Base-by-base conservation (phyloP, 2,797 vertebrate species). In the Sarcoramphus papa region DNA sequence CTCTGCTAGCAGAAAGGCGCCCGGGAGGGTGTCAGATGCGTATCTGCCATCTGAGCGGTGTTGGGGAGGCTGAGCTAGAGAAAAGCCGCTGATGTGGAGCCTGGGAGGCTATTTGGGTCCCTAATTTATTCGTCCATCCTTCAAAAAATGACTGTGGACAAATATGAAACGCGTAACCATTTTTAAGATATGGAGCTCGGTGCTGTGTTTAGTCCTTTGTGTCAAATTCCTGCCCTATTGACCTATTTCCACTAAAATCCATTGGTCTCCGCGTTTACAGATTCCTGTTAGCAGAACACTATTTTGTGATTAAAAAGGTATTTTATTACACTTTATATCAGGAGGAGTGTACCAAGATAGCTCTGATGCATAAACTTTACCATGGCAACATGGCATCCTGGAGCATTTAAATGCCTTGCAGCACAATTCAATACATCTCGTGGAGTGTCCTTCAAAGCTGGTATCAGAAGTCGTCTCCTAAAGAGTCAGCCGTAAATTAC, bases 21-120 rank as follows among this genome's bases (percentile, higher is more conserved):
- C 17, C 21, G 0, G 2, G 41, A 31, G 17, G 28, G 68, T 19
- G 25, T 18, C 19, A 9, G 23, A 23, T 45, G 14, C 6, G 0
- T 56, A 41, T 47, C 33, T 88, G 74, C 64, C 59, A 27, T n/a
- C 23, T 14, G 16, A 89, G 69, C 2, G 2, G 17, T 59, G 40
- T 0, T 59, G 65, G 23, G 33, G 37, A 70, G 30, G 30, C 30
- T 75, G 82, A 92, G 47, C 20, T 62, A 14, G 10, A 88, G 50
- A 77, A 67, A 43, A 90, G 10, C 25, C 67, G 82, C 88, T 70
- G 35, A 45, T 74, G 24, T 17, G 33, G 54, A 81, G 48, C 35
- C 45, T 62, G 18, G 35, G 22, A 68, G 15, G 47, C 14, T 31
- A 31, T 86, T 57, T 43, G 53, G 16, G 20, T 47, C 31, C 69